These are phyloP conservation scores for Siniperca knerii DNA, from an alignment of 2,113 vertebrate species.

Conservation along the genomic window DNA sequence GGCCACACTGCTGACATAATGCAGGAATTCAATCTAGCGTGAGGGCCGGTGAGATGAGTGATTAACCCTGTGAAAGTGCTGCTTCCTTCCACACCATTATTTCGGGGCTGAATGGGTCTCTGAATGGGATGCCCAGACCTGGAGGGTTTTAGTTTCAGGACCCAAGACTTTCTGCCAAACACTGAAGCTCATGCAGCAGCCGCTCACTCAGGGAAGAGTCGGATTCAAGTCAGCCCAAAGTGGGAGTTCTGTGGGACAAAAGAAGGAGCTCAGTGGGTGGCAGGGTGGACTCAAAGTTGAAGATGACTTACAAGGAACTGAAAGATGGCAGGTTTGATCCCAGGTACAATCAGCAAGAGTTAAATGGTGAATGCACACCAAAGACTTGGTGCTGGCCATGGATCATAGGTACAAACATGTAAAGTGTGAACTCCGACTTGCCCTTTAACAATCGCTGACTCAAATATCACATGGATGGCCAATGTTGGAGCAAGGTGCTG, in stretches of 20 bases:
- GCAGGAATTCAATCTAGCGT: conserved; percentile 56
- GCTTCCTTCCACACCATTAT: conserved; percentile 69
- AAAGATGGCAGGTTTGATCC: background rate
- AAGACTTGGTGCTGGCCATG: background rate
- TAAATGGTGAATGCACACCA: background rate
- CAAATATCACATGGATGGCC: background rate
- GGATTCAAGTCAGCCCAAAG: background rate
- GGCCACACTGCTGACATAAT: conserved; percentile 51
- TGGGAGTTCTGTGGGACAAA: conserved; percentile 24
- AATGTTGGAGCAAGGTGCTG: background rate
- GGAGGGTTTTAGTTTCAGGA: conserved; percentile 54
- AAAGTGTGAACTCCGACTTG: background rate
- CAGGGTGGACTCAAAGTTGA: background rate
- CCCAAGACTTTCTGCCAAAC: conserved; percentile 45
- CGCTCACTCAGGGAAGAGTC: conserved; percentile 14
- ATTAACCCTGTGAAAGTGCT: conserved; percentile 69
- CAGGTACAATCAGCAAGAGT: background rate
- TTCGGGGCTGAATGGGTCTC: conserved; percentile 49
- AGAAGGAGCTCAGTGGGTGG: conserved; percentile 16
- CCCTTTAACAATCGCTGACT: background rate
- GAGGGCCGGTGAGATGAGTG: conserved; percentile 67
- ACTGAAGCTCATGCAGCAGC: background rate
- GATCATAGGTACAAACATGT: background rate
- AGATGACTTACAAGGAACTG: background rate
- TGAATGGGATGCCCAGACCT: conserved; percentile 52